Conservation (phyloP, 2,888 invertebrate species). For the Cantharis rufa region DNA sequence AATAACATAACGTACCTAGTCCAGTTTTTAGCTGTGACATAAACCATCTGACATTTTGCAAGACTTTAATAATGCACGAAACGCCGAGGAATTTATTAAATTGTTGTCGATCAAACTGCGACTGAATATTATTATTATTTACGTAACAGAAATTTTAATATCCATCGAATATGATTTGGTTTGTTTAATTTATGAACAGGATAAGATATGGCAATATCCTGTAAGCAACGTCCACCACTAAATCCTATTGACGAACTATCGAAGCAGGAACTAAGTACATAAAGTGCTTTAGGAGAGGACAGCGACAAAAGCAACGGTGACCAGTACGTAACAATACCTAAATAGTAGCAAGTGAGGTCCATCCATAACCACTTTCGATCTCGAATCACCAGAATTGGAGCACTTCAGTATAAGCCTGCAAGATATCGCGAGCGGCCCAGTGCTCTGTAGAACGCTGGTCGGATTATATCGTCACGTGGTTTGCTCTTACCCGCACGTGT, state of each 20-base stretch:
- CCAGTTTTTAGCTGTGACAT: neutral
- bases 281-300: constrained; percentile 24
- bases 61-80: neutral
- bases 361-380: constrained; percentile 55
- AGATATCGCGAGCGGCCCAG: constrained; percentile 49
- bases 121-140: neutral
- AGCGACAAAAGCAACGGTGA: constrained; percentile 40
- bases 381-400: constrained; percentile 51
- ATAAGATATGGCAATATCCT: neutral
- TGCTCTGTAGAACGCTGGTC: constrained; percentile 48
- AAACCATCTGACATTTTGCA: constrained; percentile 1
- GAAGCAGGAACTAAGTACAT: constrained; percentile 47
- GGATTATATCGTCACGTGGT: constrained; percentile 42
- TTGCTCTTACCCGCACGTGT: constrained; percentile 36
- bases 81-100: neutral
- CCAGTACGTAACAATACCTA: constrained; percentile 46
- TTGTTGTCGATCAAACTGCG: neutral
- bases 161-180: neutral
- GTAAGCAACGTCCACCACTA: neutral
- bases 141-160: neutral
- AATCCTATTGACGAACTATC: constrained; percentile 30
- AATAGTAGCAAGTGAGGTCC: constrained; percentile 51
- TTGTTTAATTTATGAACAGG: neutral
- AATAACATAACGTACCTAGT: constrained; percentile 4
- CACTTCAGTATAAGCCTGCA: constrained; percentile 51